Evolutionary conservation across 2,888 invertebrate genomes (phyloP), one percentile per base, ranked within the genome.

Genomic region (Leucophenga maculata): DNA sequence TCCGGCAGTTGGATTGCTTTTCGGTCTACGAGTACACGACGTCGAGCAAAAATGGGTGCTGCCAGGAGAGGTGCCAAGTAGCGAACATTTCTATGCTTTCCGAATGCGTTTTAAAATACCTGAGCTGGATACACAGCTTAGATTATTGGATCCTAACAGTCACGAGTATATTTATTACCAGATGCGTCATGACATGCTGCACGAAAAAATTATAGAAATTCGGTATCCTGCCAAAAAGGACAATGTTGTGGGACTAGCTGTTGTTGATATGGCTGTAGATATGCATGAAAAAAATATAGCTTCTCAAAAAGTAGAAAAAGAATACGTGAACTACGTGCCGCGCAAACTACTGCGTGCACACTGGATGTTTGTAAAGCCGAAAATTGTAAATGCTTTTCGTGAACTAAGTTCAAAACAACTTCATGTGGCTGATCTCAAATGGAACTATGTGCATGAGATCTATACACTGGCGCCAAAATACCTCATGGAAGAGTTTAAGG

Each of bases 141-240:
- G 82, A 16, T 77, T 77, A 69, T 88, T 94, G 65, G 96, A 97
- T 88, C 88, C 90, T 62, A 91, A 91, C 68, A 94, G 96, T 0
- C 96, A 94, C 85, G 93, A 95, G 81, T 97, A 96, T 87, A 94
- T 94, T 85, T 97, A 95, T 85, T 93, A 93, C 87, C 97, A 96
- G 92, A 94, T 93, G 57, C 90, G 95, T 39, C 90, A 91, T 84
- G 97, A 97, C 90, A 93, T 97, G 59, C 90, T 95, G 71, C 92
- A 93, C 68, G 94, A 94, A 83, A 92, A 92, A 84, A 93, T 97
- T 74, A 91, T 93, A 8, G 95, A 95, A 85, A 92, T 95, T 71
- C 91, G 93, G 72, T 95, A 94, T 87, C 94, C 94, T 67, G 93
- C 93, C 70, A 92, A 93, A 79, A 93, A 93, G 84, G 91, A 93